Evolutionary conservation across 2,113 vertebrate genomes (phyloP), one percentile per base, ranked within the genome.

Genomic region (Alectura lathami): DNA sequence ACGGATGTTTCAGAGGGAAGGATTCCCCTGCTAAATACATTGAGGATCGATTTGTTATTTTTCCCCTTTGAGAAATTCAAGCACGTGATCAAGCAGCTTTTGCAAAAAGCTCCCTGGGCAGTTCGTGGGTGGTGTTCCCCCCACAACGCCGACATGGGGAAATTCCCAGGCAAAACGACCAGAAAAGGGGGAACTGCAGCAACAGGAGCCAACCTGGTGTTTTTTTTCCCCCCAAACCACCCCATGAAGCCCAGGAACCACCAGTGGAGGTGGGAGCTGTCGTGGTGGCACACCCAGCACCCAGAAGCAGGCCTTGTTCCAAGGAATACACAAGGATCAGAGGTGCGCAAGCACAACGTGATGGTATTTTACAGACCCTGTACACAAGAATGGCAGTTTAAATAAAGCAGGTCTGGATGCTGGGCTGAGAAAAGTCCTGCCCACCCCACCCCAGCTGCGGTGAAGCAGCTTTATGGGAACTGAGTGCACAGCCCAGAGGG

Each of bases 351-450:
- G n/a, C n/a, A n/a, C 26, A 32, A 17, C 0, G 8, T 9, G 36
- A 5, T 12, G 36, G 2, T 8, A 29, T 57, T 40, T 81, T 10
- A 24, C 26, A 36, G 56, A 57, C 12, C 8, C 10, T 18, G 29
- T 30, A 32, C 0, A 0, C 4, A 36, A 7, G 6, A 8, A 17
- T 3, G 3, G 3, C n/a, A n/a, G 10, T 36, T 68, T 11, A 42
- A 83, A 59, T 8, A 40, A 24, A 60, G 32, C 23, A 64, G 43
- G 38, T 40, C 43, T 17, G 50, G 53, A 29, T 34, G 8, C 51
- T 10, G 18, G 50, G 36, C 68, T 63, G 42, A 27, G 77, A 74
- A 22, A 50, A 6, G 32, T 34, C 30, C 34, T 15, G 6, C 11
- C 54, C 88, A 30, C 2, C 22, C 56, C 50, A 59, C 5, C 50